Conservation (phyloP, 2,113 vertebrate species). For the Hydrolagus affinis region DNA sequence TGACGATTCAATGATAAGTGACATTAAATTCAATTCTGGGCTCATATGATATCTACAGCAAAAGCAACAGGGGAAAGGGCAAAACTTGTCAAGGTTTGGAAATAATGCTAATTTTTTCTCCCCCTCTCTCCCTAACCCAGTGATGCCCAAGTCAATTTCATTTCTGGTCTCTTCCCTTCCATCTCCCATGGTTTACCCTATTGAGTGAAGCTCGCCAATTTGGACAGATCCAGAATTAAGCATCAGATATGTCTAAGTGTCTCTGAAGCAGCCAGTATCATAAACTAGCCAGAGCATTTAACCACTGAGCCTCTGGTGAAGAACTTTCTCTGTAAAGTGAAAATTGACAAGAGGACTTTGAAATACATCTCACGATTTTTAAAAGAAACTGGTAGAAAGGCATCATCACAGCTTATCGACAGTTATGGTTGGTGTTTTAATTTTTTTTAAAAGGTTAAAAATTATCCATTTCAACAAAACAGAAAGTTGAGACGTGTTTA, state of each 20-base stretch:
- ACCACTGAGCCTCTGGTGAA: neutral
- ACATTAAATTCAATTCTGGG: too few species aligned
- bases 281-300: neutral
- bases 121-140: too few species aligned
- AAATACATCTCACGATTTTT: neutral
- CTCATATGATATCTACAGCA: too few species aligned
- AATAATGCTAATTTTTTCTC: neutral
- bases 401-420: too few species aligned
- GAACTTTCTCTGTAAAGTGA: neutral
- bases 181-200: neutral
- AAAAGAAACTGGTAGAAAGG: neutral
- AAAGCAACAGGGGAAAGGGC: too few species aligned
- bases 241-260: neutral
- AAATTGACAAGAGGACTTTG: neutral
- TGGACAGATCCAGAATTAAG: too few species aligned
- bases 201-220: neutral
- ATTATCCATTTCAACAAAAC: too few species aligned
- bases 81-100: too few species aligned
- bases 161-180: neutral
- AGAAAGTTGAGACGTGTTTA: too few species aligned
- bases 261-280: too few species aligned
- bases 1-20: too few species aligned
- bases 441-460: neutral
- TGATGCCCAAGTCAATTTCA: neutral
- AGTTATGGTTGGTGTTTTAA: neutral